Conservation (phyloP, 2,113 vertebrate genomes). For the Clarias gariepinus region DNA sequence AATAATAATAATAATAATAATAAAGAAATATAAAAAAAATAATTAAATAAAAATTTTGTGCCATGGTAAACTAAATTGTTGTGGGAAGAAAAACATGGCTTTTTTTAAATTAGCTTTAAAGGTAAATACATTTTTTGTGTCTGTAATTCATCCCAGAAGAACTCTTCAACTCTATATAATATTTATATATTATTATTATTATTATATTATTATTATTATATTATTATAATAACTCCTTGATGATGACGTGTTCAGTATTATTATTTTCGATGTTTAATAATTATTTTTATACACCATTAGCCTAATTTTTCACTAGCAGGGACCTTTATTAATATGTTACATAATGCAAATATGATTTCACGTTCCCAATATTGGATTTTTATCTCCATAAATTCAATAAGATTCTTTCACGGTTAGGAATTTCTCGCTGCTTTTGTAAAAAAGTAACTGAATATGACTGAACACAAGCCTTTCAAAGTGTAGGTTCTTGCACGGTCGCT, state of each 20-base stretch:
- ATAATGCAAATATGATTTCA: background rate
- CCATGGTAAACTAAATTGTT: background rate
- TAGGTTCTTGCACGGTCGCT: background rate
- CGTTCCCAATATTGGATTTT: background rate
- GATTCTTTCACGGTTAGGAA: background rate
- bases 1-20: no score
- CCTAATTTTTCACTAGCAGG: background rate
- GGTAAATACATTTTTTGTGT: no score
- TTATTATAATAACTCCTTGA: no score
- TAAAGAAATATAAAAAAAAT: no score
- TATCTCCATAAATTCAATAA: background rate
- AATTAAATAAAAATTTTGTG: no score
- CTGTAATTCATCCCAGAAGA: no score
- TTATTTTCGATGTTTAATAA: background rate
- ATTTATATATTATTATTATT: no score
- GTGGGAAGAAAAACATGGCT: background rate
- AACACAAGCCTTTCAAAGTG: background rate
- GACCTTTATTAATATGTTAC: background rate
- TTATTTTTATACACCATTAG: background rate
- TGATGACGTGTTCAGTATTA: no score
- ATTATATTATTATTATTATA: no score
- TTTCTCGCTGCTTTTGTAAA: background rate
- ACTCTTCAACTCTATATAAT: no score
- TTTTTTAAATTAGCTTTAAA: no score
- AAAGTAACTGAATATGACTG: background rate